Evolutionary conservation across 2,888 invertebrate genomes (phyloP).

Genomic region (Drosophila formosana): DNA sequence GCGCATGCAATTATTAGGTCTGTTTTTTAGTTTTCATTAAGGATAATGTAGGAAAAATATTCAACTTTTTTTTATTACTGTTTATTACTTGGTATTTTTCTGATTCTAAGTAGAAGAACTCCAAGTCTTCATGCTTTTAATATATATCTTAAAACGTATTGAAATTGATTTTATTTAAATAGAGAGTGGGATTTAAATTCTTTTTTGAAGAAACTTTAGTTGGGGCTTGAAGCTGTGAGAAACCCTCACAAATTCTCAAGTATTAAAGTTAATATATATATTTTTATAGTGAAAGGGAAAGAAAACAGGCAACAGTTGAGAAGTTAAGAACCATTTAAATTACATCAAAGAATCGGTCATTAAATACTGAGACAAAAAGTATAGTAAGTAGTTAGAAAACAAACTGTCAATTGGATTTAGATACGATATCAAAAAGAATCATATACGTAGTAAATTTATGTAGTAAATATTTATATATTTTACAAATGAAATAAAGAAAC

Average conservation of each 20-base stretch:
- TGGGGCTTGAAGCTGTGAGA: not conserved
- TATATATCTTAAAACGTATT: not conserved
- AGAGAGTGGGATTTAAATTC: not conserved
- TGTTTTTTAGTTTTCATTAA: not conserved
- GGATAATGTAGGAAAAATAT: not conserved
- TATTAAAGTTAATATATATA: not conserved
- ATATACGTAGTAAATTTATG: slow-evolving; percentile 1
- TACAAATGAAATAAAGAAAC: slow-evolving; percentile 12
- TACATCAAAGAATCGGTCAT: not conserved
- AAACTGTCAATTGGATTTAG: slow-evolving; percentile 14
- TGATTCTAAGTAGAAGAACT: not conserved
- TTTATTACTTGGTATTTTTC: not conserved
- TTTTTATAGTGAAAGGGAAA: not conserved
- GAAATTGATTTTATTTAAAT: not conserved
- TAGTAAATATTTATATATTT: slow-evolving; percentile 8
- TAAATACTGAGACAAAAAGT: slow-evolving; percentile 10
- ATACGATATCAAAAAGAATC: slow-evolving; percentile 10
- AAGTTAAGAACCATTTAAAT: slow-evolving; percentile 3
- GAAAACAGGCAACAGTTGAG: slow-evolving; percentile 52
- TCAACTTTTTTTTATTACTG: not conserved
- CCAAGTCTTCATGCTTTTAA: not conserved
- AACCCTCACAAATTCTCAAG: not conserved
- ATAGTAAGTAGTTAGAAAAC: slow-evolving; percentile 8
- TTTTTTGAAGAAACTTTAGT: not conserved
- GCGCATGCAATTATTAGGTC: slow-evolving; percentile 40